Percentiles rank a stretch among this genome's conserved stretches.
Conservation (phyloP, 2,888 invertebrate genomes). For the Tiliacea citrago region DNA sequence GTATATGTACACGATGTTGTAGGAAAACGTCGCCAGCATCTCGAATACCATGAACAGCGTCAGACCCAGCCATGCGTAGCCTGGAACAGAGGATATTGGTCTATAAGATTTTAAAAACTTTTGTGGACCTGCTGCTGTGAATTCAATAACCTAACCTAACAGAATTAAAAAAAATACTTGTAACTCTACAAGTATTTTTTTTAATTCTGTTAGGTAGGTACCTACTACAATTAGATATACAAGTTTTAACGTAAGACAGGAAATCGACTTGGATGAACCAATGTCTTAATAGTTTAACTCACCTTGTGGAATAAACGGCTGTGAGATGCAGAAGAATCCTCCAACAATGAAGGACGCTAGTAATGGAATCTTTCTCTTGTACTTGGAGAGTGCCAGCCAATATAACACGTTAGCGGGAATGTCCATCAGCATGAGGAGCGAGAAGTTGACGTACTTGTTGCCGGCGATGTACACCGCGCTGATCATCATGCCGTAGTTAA, state of each 20-base stretch:
- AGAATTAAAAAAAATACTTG: too few relatives aligned
- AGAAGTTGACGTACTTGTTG: constrained; percentile 87
- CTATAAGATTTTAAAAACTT: background rate
- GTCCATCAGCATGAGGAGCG: constrained; percentile 86
- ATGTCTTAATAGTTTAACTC: background rate
- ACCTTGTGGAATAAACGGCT: constrained; percentile 86
- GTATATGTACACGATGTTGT: constrained; percentile 93
- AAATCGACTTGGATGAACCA: background rate
- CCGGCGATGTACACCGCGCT: constrained; percentile 86
- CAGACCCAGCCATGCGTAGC: constrained; percentile 82
- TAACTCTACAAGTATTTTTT: background rate
- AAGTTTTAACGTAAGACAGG: background rate
- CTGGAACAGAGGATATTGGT: constrained; percentile 65
- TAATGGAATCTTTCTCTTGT: constrained; percentile 82
- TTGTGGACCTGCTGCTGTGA: background rate
- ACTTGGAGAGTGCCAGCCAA: constrained; percentile 84
- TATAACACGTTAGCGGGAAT: constrained; percentile 86
- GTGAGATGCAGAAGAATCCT: constrained; percentile 83
- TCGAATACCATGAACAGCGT: constrained; percentile 92
- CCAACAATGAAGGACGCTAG: constrained; percentile 82
- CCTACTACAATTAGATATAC: background rate
- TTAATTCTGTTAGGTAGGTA: too few relatives aligned
- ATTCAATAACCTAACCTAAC: too few relatives aligned
- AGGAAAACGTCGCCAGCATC: constrained; percentile 92
- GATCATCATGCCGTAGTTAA: constrained; percentile 89